Evolutionary conservation across 2,888 invertebrate species (phyloP).

Genomic region (Apocheima hispidaria): DNA sequence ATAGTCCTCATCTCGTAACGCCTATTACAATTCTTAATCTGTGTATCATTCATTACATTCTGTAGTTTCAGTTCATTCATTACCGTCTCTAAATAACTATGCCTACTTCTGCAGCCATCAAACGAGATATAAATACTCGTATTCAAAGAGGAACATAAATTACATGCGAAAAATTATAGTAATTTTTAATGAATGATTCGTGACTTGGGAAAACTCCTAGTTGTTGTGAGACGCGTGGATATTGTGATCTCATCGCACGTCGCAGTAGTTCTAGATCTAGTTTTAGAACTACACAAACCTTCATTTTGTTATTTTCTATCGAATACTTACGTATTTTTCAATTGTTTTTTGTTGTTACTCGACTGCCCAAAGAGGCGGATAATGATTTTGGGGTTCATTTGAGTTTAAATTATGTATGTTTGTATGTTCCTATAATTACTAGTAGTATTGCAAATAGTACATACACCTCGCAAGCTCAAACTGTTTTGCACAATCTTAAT

Average conservation of each 20-base stretch:
- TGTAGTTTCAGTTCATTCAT: not conserved
- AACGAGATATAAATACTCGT: conserved; percentile 16
- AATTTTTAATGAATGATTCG: not conserved
- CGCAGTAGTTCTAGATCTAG: too few relatives aligned
- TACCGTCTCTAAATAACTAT: conserved; percentile 7
- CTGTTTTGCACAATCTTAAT: too few relatives aligned
- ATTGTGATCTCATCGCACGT: not conserved
- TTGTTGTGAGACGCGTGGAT: not conserved
- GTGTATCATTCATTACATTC: not conserved
- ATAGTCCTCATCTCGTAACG: too few relatives aligned
- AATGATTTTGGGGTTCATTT: too few relatives aligned
- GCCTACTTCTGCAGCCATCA: conserved; percentile 13
- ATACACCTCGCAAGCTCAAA: too few relatives aligned
- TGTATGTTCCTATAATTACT: too few relatives aligned
- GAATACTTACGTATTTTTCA: too few relatives aligned
- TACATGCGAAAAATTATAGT: not conserved
- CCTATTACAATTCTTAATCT: too few relatives aligned
- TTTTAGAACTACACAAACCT: not conserved
- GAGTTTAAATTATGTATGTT: too few relatives aligned
- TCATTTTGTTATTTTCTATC: not conserved
- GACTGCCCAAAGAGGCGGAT: too few relatives aligned
- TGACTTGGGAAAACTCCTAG: not conserved
- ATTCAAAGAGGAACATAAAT: conserved; percentile 12
- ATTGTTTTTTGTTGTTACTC: too few relatives aligned
- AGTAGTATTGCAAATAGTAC: too few relatives aligned